These are phyloP conservation scores for Orbicella faveolata DNA, from an alignment of 64 coral and sea anemone genomes.

Conservation along the genomic window DNA sequence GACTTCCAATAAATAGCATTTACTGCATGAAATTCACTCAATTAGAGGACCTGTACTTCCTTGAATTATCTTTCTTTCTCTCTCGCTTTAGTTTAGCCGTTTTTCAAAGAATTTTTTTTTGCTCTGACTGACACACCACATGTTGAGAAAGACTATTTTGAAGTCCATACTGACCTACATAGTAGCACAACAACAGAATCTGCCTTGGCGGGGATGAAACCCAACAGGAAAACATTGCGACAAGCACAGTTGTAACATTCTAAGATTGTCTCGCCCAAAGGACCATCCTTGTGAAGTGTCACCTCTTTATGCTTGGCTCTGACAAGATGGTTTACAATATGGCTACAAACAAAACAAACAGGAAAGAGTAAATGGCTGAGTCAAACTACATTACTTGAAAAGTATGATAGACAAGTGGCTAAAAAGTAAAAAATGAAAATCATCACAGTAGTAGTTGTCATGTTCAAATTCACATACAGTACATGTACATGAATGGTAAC, in stretches of 20 bases:
- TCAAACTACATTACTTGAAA: too few species aligned
- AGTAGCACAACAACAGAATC: slow-evolving; percentile 96
- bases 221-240: slow-evolving; percentile 93
- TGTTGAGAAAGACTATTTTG: too few species aligned
- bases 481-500: too few species aligned
- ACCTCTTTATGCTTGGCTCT: slow-evolving; percentile 99
- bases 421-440: not conserved
- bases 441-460: too few species aligned
- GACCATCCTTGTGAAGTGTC: slow-evolving; percentile 97
- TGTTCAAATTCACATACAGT: not conserved
- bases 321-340: slow-evolving; percentile 96
- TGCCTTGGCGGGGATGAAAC: slow-evolving; percentile 97
- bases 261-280: slow-evolving; percentile 90
- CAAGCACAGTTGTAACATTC: slow-evolving; percentile 98
- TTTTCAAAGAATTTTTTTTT: too few species aligned
- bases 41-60: too few species aligned
- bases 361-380: not conserved
- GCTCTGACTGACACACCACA: too few species aligned
- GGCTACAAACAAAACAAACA: slow-evolving; percentile 48
- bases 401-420: too few species aligned
- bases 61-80: too few species aligned
- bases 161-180: slow-evolving; percentile 73
- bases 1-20: too few species aligned
- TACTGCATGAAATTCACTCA: too few species aligned
- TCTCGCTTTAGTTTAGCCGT: too few species aligned